phyloP scores from a whole-genome alignment of 1,140 invertebrate species.

The Caligus rogercresseyi region DNA sequence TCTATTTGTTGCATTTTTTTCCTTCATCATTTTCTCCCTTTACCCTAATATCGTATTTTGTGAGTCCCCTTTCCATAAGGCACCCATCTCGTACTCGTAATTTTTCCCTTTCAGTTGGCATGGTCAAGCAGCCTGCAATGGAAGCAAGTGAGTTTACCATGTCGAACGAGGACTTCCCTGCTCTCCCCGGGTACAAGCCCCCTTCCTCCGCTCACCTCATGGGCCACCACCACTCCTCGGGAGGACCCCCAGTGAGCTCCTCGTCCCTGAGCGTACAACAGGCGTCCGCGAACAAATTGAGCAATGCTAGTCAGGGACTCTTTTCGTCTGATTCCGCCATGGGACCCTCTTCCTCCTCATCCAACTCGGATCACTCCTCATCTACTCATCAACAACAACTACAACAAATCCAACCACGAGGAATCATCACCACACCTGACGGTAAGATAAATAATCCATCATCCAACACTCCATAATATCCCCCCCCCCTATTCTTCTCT shows the following conservation, averaged over 20 bases:
- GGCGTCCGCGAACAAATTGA: not conserved
- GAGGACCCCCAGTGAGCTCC: not conserved
- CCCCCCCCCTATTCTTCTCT: not conserved
- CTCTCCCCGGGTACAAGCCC: constrained; percentile 50
- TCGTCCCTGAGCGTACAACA: not conserved
- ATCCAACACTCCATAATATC: not conserved
- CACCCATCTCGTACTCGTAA: too few relatives aligned
- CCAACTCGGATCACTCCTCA: not conserved
- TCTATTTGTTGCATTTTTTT: too few relatives aligned
- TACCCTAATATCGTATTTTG: too few relatives aligned
- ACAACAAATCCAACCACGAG: not conserved
- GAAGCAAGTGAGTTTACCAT: constrained; percentile 89
- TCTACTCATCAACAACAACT: not conserved
- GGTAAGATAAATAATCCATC: too few relatives aligned
- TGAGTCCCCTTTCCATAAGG: too few relatives aligned
- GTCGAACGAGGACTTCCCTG: constrained; percentile 95
- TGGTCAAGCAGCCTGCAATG: constrained; percentile 81
- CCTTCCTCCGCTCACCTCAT: not conserved
- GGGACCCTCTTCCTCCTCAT: not conserved
- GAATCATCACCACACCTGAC: not conserved
- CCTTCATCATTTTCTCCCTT: too few relatives aligned
- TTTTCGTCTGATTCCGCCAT: not conserved
- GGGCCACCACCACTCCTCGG: not conserved
- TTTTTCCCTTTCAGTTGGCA: constrained; percentile 60
- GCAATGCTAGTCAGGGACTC: not conserved